phyloP scores from a whole-genome alignment of 2,113 vertebrate species.

The Mionectes macconnelli region DNA sequence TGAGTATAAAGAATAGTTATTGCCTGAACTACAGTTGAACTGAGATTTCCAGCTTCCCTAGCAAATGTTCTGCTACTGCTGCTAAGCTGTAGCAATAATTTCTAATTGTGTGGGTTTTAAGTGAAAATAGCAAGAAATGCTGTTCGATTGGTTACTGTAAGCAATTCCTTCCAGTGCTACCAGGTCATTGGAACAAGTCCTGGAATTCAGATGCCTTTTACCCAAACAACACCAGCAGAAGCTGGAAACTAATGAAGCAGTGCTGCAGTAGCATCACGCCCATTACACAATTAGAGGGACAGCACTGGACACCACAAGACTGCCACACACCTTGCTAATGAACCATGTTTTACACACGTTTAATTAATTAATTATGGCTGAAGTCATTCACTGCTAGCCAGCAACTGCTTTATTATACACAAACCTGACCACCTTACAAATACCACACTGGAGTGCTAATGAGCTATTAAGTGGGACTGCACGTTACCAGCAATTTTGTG shows the following conservation, averaged over 20 bases:
- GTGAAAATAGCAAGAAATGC: constrained; percentile 57
- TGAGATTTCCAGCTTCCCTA: constrained; percentile 66
- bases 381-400: constrained; percentile 46
- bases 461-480: constrained; percentile 50
- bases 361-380: constrained; percentile 71
- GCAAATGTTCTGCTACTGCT: constrained; percentile 58
- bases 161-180: not conserved
- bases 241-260: constrained; percentile 56
- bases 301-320: not conserved
- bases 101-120: constrained; percentile 66
- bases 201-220: constrained; percentile 28
- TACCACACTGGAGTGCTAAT: constrained; percentile 33
- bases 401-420: constrained; percentile 61
- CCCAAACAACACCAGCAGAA: constrained; percentile 13
- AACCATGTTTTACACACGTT: constrained; percentile 65
- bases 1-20: constrained; percentile 73
- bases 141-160: constrained; percentile 42
- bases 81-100: constrained; percentile 58
- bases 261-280: constrained; percentile 8
- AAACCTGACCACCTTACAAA: constrained; percentile 59
- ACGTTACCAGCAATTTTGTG: constrained; percentile 52
- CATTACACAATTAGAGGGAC: constrained; percentile 49
- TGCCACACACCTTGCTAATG: constrained; percentile 64
- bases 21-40: constrained; percentile 71
- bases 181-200: constrained; percentile 9